Conservation (phyloP, 2,113 vertebrate genomes). For the Phaethornis superciliosus region DNA sequence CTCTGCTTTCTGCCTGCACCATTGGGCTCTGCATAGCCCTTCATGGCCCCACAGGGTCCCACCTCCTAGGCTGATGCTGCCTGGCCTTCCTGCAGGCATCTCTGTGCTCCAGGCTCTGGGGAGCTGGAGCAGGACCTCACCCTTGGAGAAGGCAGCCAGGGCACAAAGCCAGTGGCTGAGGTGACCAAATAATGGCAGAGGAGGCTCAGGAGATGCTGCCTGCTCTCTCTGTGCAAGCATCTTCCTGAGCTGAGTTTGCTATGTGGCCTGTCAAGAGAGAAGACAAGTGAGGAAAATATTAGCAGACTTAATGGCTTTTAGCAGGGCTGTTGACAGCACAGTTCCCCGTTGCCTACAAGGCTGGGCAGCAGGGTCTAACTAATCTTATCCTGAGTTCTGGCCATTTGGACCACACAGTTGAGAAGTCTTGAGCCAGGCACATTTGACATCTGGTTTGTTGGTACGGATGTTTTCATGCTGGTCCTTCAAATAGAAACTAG, state of each 20-base stretch:
- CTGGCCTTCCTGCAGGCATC: too few relatives aligned
- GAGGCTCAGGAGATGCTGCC: background rate
- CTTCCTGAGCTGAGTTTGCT: background rate
- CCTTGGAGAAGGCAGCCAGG: background rate
- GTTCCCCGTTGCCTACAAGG: background rate
- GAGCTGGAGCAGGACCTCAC: background rate
- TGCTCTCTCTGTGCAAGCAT: background rate
- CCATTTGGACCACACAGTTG: fast-evolving
- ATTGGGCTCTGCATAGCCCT: fast-evolving
- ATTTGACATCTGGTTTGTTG: background rate
- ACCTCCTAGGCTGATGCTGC: fast-evolving
- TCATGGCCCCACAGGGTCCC: background rate
- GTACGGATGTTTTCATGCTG: background rate
- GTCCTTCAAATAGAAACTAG: background rate
- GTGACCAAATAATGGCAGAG: fast-evolving
- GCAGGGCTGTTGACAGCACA: fast-evolving
- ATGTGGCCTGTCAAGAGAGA: background rate
- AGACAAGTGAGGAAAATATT: background rate
- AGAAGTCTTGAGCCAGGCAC: background rate
- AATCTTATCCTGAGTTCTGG: background rate
- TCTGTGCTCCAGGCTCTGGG: background rate
- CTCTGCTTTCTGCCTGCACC: background rate
- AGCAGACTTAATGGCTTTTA: background rate
- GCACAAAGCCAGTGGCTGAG: background rate
- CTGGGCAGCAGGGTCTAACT: background rate